phyloP scores from a whole-genome alignment of 1,140 invertebrate genomes.

The Pseudomyrmex cubaensis region DNA sequence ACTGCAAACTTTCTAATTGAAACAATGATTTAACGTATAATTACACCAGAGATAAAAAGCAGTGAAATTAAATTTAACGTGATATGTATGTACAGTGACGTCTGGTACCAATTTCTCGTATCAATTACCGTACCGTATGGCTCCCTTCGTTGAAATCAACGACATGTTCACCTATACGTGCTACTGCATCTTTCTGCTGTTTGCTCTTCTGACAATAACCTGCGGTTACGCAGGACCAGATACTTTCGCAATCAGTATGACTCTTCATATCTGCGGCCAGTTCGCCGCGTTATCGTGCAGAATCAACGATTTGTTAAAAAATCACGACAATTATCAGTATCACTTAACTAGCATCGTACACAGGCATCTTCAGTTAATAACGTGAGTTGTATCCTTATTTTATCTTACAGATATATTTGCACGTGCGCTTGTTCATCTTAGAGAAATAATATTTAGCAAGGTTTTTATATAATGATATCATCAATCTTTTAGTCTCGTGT shows the following conservation, averaged over 20 bases:
- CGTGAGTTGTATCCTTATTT: constrained; percentile 23
- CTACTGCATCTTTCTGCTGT: neutral
- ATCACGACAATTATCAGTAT: neutral
- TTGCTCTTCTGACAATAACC: neutral
- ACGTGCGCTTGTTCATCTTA: neutral
- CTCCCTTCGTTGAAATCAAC: constrained; percentile 42
- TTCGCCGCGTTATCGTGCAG: constrained; percentile 42
- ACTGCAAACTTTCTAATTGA: neutral
- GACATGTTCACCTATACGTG: constrained; percentile 4
- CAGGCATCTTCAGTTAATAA: constrained; percentile 24
- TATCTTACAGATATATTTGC: neutral
- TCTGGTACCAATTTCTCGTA: constrained; percentile 22
- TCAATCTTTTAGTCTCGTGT: too few relatives aligned
- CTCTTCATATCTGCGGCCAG: constrained; percentile 53
- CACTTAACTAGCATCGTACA: neutral
- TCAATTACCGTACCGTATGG: constrained; percentile 37
- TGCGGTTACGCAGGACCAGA: neutral
- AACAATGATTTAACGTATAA: neutral
- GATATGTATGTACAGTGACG: neutral
- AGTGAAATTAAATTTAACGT: constrained; percentile 14
- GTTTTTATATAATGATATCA: neutral
- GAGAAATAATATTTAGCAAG: neutral
- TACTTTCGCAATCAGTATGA: constrained; percentile 33
- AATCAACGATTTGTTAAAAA: constrained; percentile 5
- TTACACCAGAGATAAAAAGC: neutral